Percentiles rank a stretch among this genome's conserved stretches.
Conservation (phyloP, 2,888 invertebrate genomes). For the Conomelus anceps region DNA sequence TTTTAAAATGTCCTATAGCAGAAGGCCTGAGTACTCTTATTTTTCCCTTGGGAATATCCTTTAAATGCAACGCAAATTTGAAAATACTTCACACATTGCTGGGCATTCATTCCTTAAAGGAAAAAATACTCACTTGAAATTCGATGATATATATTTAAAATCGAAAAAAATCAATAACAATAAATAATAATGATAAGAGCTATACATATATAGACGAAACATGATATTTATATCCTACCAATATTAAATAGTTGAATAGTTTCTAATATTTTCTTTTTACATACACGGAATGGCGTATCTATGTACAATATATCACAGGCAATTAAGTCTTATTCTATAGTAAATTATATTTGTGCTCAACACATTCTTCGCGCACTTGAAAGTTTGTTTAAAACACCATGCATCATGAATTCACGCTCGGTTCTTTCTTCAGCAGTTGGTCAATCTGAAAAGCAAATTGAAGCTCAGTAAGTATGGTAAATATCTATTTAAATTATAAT, state of each 20-base stretch:
- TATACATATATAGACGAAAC: not conserved
- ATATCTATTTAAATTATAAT: not conserved
- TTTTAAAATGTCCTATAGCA: no score
- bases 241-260: no score
- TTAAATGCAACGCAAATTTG: no score
- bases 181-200: not conserved
- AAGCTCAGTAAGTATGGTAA: not conserved
- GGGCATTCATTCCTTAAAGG: not conserved
- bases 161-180: not conserved
- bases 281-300: not conserved
- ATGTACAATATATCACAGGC: constrained; percentile 2
- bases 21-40: no score
- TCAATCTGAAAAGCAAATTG: constrained; percentile 54
- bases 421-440: constrained; percentile 60
- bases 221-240: not conserved
- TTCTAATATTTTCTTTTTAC: not conserved
- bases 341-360: not conserved
- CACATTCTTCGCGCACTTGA: not conserved
- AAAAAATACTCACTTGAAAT: not conserved
- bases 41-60: no score
- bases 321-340: not conserved
- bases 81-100: not conserved
- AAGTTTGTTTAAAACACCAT: constrained; percentile 25
- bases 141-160: not conserved
- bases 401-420: constrained; percentile 32